Conservation (phyloP, 2,888 invertebrate genomes). For the Patella depressa region DNA sequence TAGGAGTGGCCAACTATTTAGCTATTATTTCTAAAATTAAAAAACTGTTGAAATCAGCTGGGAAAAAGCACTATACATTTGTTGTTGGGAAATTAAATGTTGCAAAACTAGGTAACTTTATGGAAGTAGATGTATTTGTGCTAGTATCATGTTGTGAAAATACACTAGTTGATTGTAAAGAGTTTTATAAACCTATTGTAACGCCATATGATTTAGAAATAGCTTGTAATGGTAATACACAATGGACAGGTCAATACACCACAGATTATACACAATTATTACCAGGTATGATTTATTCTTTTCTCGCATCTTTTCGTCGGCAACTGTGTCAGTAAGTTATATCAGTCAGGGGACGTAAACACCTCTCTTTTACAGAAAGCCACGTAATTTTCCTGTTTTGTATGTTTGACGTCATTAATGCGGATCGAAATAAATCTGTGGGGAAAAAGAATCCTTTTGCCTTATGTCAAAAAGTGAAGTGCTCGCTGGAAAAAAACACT, state of each 20-base stretch:
- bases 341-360: neutral
- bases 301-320: neutral
- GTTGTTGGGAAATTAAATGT: conserved; percentile 95
- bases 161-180: conserved; percentile 82
- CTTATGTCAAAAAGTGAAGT: too few species aligned
- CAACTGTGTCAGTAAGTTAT: neutral
- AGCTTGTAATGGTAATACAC: conserved; percentile 75
- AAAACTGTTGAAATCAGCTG: conserved; percentile 80
- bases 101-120: conserved; percentile 94
- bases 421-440: too few species aligned
- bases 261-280: conserved; percentile 84
- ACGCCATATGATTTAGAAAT: conserved; percentile 93
- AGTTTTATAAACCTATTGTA: conserved; percentile 90
- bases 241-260: conserved; percentile 76
- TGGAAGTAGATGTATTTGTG: conserved; percentile 91
- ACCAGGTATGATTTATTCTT: conserved; percentile 72
- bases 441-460: too few species aligned
- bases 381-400: conserved; percentile 9
- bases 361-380: neutral
- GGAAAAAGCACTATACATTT: conserved; percentile 91
- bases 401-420: too few species aligned
- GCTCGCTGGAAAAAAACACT: too few species aligned
- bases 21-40: conserved; percentile 83
- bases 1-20: conserved; percentile 83
- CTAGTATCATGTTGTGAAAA: conserved; percentile 93